Percentiles rank a stretch among this genome's conserved stretches.
Evolutionary conservation across 2,888 invertebrate species (phyloP).

Genomic region (Hydraecia micacea): DNA sequence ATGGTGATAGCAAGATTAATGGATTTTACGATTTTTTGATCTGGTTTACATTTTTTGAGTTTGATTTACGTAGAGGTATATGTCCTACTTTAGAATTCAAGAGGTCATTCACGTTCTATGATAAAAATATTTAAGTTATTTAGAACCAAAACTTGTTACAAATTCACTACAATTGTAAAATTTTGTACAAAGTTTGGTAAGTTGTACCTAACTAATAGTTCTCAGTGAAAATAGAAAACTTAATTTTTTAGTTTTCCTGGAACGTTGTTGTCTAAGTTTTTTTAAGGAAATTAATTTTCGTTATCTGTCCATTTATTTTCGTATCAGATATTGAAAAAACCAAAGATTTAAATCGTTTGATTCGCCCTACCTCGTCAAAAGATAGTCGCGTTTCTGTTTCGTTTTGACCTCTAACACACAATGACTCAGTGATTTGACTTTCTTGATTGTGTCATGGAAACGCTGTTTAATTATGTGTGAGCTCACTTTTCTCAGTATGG

Average conservation of each 20-base stretch:
- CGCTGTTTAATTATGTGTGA: not conserved
- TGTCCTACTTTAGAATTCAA: not conserved
- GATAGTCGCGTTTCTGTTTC: not conserved
- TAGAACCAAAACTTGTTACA: not conserved
- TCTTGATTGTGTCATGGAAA: not conserved
- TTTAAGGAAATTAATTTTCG: not conserved
- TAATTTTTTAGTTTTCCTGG: not conserved
- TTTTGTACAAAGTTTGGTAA: not conserved
- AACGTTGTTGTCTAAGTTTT: not conserved
- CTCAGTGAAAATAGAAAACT: not conserved
- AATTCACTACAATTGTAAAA: not conserved
- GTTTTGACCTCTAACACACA: not conserved
- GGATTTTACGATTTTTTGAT: conserved; percentile 11
- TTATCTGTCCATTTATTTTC: not conserved
- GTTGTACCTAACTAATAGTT: no score
- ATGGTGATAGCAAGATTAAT: conserved; percentile 22
- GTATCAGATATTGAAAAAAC: not conserved
- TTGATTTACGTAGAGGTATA: not conserved
- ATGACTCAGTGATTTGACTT: not conserved
- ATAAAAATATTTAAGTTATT: not conserved
- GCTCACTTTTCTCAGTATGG: not conserved
- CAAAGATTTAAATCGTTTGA: not conserved
- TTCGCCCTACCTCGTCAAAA: not conserved
- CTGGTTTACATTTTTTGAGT: conserved; percentile 1
- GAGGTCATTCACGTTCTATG: not conserved